Evolutionary conservation across 2,797 vertebrate species (phyloP).

Genomic region (Allobates femoralis): DNA sequence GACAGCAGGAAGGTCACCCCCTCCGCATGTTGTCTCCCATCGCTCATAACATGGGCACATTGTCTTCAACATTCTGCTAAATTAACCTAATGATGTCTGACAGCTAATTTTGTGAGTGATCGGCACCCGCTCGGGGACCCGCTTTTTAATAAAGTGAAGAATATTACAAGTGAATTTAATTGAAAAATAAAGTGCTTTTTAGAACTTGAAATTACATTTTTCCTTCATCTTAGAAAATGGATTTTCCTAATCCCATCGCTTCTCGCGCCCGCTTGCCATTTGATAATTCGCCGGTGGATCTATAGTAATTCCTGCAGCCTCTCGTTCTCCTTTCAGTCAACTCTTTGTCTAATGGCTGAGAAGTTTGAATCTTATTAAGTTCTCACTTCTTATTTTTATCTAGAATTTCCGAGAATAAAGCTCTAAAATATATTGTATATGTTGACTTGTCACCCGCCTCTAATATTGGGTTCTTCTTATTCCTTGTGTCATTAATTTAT

Average conservation of each 20-base stretch:
- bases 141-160: constrained; percentile 66
- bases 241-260: constrained; percentile 63
- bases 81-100: constrained; percentile 75
- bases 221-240: constrained; percentile 64
- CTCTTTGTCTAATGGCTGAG: constrained; percentile 39
- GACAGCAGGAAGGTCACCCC: constrained; percentile 67
- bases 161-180: constrained; percentile 65
- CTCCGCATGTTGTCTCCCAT: constrained; percentile 73
- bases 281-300: constrained; percentile 59
- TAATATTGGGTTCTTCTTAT: not conserved
- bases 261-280: constrained; percentile 52
- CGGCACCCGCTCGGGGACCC: constrained; percentile 66
- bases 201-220: constrained; percentile 64
- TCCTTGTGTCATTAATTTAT: too few species aligned
- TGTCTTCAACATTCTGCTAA: constrained; percentile 67
- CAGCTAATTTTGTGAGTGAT: constrained; percentile 76
- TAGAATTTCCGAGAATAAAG: not conserved
- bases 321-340: constrained; percentile 35
- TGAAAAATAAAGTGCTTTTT: constrained; percentile 65
- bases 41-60: constrained; percentile 68
- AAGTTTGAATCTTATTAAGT: constrained; percentile 10
- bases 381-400: not conserved
- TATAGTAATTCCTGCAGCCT: constrained; percentile 43
- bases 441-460: not conserved
- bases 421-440: not conserved